Percentiles rank a stretch among this genome's conserved stretches.
These are phyloP conservation scores for Augochlorella aurata DNA, from an alignment of 2,888 invertebrate genomes.

Conservation along the genomic window DNA sequence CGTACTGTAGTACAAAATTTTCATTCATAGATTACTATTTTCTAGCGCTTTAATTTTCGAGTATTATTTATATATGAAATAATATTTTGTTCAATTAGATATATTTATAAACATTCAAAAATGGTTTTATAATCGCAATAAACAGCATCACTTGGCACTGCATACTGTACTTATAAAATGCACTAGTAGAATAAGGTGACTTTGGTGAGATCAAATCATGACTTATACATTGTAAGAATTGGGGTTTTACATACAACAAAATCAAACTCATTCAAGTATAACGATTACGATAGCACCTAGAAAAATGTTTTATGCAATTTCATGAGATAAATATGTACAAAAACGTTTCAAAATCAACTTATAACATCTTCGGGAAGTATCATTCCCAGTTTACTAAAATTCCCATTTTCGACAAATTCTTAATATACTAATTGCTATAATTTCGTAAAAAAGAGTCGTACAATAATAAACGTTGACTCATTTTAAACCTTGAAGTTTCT, in stretches of 20 bases:
- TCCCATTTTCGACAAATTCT: too few species aligned
- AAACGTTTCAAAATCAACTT: too few species aligned
- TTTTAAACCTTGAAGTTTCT: too few species aligned
- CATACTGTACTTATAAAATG: neutral
- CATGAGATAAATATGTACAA: too few species aligned
- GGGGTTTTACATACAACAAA: neutral
- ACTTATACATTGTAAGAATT: neutral
- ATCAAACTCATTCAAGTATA: neutral
- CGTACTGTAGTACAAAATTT: neutral
- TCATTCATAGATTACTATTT: too few species aligned
- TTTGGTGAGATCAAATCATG: neutral
- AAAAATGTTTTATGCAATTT: too few species aligned
- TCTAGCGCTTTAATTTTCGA: neutral
- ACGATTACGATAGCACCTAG: neutral
- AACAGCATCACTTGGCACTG: neutral
- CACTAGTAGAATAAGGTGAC: neutral
- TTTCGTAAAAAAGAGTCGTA: too few species aligned
- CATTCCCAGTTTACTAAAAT: too few species aligned
- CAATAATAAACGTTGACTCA: too few species aligned
- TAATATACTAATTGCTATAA: too few species aligned
- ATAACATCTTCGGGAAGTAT: too few species aligned
- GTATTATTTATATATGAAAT: neutral
- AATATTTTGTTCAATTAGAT: neutral
- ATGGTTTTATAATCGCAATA: neutral
- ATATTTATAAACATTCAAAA: neutral